Conservation (phyloP, 2,888 invertebrate species). For the Philereme vetulata region DNA sequence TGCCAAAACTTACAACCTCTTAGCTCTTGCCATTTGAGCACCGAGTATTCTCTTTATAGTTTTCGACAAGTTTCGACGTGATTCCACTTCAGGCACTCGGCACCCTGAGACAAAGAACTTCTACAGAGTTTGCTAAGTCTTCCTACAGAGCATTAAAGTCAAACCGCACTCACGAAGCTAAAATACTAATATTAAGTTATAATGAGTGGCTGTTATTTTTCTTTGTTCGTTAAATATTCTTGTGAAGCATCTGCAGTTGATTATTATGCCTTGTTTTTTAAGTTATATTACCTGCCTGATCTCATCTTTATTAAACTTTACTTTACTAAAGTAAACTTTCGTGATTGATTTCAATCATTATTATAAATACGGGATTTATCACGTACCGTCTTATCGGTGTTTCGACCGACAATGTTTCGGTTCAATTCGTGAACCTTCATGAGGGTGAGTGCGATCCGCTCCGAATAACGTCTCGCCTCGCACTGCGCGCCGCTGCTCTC, state of each 20-base stretch:
- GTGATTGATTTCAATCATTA: too few relatives aligned
- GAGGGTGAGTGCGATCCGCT: too few relatives aligned
- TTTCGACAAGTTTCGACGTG: conserved; percentile 46
- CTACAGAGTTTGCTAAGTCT: conserved; percentile 57
- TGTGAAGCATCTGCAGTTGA: background rate
- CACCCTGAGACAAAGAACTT: conserved; percentile 54
- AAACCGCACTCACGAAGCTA: conserved; percentile 53
- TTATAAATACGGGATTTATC: too few relatives aligned
- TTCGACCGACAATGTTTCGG: too few relatives aligned
- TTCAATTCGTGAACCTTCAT: too few relatives aligned
- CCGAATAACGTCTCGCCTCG: too few relatives aligned
- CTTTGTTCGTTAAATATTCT: conserved; percentile 14
- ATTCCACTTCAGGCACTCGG: conserved; percentile 44
- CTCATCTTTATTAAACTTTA: too few relatives aligned
- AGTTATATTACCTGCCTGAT: too few relatives aligned
- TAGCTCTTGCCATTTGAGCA: conserved; percentile 26
- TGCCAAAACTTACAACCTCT: conserved; percentile 19
- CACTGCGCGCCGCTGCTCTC: too few relatives aligned
- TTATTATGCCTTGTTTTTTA: background rate
- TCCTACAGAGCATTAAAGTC: conserved; percentile 55
- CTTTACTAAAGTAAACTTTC: too few relatives aligned
- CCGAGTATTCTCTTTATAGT: conserved; percentile 42
- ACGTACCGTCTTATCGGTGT: too few relatives aligned
- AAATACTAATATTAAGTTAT: conserved; percentile 58
- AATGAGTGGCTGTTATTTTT: conserved; percentile 44